phyloP scores from a whole-genome alignment of 1,140 invertebrate species.

The Sycophila sp. region DNA sequence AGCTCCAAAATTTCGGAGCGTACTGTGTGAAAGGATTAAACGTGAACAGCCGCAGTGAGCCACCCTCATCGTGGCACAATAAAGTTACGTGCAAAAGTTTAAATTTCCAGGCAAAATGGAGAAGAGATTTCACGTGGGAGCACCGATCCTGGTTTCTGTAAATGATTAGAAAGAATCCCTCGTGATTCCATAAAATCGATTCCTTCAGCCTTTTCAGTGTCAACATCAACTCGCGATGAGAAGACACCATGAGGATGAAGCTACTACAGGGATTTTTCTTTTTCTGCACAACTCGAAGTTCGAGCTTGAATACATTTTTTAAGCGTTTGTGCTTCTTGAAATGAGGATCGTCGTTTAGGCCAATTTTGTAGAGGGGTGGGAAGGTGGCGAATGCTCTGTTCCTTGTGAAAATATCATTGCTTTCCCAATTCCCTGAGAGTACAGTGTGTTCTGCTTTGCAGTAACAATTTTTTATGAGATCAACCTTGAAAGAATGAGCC shows the following conservation, averaged over 20 bases:
- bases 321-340: background rate
- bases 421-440: background rate
- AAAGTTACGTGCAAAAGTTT: background rate
- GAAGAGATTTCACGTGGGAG: background rate
- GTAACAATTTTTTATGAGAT: background rate
- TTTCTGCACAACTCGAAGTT: background rate
- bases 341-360: background rate
- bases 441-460: background rate
- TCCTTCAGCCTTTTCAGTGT: background rate
- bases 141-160: background rate
- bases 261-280: background rate
- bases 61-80: background rate
- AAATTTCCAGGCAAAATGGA: background rate
- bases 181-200: constrained; percentile 1
- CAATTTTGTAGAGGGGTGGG: background rate
- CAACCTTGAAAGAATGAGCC: constrained; percentile 4
- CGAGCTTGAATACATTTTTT: background rate
- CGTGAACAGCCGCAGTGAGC: background rate
- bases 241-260: background rate
- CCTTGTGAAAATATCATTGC: background rate
- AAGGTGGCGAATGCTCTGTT: background rate
- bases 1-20: background rate
- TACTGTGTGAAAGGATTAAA: background rate
- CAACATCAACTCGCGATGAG: background rate
- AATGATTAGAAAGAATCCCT: background rate